These are phyloP conservation scores for Sebastes kiyomatsui DNA, from an alignment of 2,797 vertebrate genomes.

Conservation along the genomic window DNA sequence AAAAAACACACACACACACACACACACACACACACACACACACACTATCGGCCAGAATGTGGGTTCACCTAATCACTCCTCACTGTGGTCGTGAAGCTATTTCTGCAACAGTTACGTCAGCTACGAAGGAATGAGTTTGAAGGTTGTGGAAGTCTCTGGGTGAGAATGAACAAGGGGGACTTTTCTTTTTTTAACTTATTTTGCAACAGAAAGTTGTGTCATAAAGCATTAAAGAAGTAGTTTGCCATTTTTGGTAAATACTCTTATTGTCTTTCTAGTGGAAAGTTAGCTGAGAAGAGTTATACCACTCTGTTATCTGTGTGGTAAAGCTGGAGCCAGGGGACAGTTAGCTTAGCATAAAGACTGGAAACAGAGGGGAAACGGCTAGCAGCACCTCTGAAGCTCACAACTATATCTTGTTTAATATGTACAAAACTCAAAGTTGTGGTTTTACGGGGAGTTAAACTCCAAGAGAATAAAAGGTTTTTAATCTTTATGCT, in stretches of 20 bases:
- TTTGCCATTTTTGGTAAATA: background rate
- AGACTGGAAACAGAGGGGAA: background rate
- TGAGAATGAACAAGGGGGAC: background rate
- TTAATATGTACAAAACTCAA: background rate
- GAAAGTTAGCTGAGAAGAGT: background rate
- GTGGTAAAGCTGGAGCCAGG: background rate
- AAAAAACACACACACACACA: slow-evolving; percentile 30
- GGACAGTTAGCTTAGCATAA: background rate
- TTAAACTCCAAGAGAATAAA: background rate
- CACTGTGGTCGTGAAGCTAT: slow-evolving; percentile 70
- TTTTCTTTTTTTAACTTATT: background rate
- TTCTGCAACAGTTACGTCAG: slow-evolving; percentile 77
- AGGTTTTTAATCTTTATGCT: background rate
- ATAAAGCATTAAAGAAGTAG: background rate
- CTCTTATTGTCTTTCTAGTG: background rate
- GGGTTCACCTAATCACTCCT: slow-evolving; percentile 75
- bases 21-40: background rate
- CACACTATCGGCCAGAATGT: slow-evolving; percentile 26
- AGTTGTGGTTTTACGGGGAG: too few species aligned
- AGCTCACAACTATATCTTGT: too few species aligned
- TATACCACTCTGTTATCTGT: background rate
- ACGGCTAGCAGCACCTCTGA: too few species aligned
- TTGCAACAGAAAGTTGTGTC: slow-evolving; percentile 28
- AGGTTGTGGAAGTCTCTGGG: slow-evolving; percentile 41
- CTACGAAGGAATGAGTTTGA: slow-evolving; percentile 58